Evolutionary conservation across 2,113 vertebrate species (phyloP), one percentile per base, ranked within the genome.

Genomic region (Microcebus murinus): DNA sequence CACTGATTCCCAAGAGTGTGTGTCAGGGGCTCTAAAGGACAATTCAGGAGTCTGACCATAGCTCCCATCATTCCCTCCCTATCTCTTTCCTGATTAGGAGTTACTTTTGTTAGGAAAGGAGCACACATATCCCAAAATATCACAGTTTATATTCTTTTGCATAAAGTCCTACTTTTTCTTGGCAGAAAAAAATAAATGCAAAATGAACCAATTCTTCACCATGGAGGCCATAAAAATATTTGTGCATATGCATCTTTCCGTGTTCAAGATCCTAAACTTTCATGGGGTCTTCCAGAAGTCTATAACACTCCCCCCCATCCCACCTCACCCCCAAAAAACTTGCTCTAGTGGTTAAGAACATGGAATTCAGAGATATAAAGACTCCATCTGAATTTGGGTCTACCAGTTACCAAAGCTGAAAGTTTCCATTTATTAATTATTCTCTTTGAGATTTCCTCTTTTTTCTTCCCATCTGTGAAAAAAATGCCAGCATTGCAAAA

Each of bases 71-170:
- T 17, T n/a, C 20, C 17, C 8, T 83, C 48, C 39, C 15, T 6
- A 7, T 50, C 20, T 55, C 55, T 68, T 61, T 88, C 79, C n/a
- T 70, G 11, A 57, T 42, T 29, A 15, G 14, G 25, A 94, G 25
- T 68, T 79, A 39, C 50, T 96, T 82, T 68, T 36, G 18, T 59
- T 85, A 91, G 52, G 14, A 70, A 84, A 88, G 34, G 61, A 92
- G 11, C 27, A 70, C 27, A 20, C 11, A 39, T 17, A 67, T 57
- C 45, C 45, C 42, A 17, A 65, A 95, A 84, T 84, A 93, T 34
- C 55, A 45, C 50, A 52, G 27, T 25, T 6, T 39, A 55, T 57
- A 74, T 68, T 70, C 57, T 36, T 50, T 45, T 82, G 8, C 20
- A 81, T 55, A 12, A 61, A 59, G 20, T 73, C 25, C 36, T 68